phyloP scores from a whole-genome alignment of 2,888 invertebrate genomes.

The Drosophila nr. fundita region DNA sequence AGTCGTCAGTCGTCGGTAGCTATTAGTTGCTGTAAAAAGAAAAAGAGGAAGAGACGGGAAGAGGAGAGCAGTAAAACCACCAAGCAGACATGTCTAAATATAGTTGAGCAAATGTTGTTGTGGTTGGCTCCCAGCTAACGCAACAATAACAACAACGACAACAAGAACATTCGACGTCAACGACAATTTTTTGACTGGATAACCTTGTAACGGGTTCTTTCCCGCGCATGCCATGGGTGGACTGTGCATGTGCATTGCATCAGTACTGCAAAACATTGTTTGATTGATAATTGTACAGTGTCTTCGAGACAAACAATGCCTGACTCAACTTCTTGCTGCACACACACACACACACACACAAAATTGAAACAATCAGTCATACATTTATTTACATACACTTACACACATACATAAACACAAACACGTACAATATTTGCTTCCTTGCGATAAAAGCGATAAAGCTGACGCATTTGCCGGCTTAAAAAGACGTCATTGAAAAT shows the following conservation, averaged over 20 bases:
- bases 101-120: slow-evolving; percentile 30
- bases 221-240: neutral
- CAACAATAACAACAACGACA: slow-evolving; percentile 27
- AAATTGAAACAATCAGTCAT: neutral
- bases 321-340: slow-evolving; percentile 5
- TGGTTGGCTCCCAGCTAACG: slow-evolving; percentile 13
- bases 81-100: slow-evolving; percentile 46
- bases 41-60: neutral
- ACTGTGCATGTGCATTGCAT: slow-evolving; percentile 15
- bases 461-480: slow-evolving; percentile 51
- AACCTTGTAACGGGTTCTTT: slow-evolving; percentile 51
- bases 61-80: slow-evolving; percentile 27
- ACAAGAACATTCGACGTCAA: neutral
- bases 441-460: slow-evolving; percentile 33
- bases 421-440: neutral
- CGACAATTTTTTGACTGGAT: slow-evolving; percentile 41
- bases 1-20: slow-evolving; percentile 31
- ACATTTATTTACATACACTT: neutral
- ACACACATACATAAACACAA: neutral
- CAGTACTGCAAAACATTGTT: slow-evolving; percentile 28
- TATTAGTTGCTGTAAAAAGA: slow-evolving; percentile 27
- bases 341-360: neutral
- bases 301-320: neutral
- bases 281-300: slow-evolving; percentile 39
- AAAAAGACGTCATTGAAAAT: slow-evolving; percentile 39